Base-by-base conservation (phyloP, 2,888 invertebrate species). In the Drosophila rubida region DNA sequence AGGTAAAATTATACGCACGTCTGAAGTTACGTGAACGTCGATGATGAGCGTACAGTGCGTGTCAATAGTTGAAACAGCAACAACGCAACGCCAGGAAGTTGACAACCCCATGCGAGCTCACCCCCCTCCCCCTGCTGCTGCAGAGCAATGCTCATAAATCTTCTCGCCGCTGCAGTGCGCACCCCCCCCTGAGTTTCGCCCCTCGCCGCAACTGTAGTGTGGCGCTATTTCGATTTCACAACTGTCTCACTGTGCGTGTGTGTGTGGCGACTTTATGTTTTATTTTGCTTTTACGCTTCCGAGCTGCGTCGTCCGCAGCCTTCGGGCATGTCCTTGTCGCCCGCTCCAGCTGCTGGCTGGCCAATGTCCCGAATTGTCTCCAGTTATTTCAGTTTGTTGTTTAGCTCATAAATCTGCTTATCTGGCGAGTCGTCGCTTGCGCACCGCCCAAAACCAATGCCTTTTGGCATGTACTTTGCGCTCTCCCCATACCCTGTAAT, bases 331-430 rank as follows among this genome's bases (percentile, higher is more conserved):
- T 64, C 55, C 55, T 54, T 58, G 59, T 57, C 46, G 19, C 55
- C 59, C 74, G 8, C 35, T 25, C 42, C 14, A 42, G 7, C 13
- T 22, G n/a, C n/a, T n/a, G n/a, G n/a, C 32, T 39, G 63, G 50
- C 74, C 74, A 67, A 13, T 54, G 57, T n/a, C 63, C 59, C 60
- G 51, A 75, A 69, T 61, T 53, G 86, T 81, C 88, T 85, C 74
- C 84, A 76, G 78, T 69, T 88, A 78, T 78, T 87, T 78, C 73
- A 73, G 82, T 82, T 81, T 88, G 88, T 80, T 88, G 82, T 88
- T 88, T 86, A 88, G 88, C 82, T 82, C 82, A 82, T 82, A 82
- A 82, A 88, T 82, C 82, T 82, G 82, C 88, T 82, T 82, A 82
- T 82, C 82, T 88, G 77, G 69, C 58, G 54, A 88, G 58, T 78